phyloP scores from a whole-genome alignment of 1,140 invertebrate species.

The Drosophila seguyi region DNA sequence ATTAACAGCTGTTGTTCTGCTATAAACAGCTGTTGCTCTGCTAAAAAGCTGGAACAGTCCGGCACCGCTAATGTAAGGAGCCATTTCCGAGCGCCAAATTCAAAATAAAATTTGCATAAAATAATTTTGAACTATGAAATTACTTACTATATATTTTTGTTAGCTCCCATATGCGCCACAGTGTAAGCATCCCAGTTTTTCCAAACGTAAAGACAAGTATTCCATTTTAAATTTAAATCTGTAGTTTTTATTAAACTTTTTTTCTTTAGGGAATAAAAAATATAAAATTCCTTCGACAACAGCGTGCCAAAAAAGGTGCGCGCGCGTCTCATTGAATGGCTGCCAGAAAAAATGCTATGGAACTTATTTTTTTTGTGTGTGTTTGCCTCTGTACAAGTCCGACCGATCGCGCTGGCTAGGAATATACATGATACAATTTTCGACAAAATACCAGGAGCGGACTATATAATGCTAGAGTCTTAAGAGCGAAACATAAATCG shows the following conservation, averaged over 20 bases:
- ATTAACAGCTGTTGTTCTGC: constrained; percentile 28
- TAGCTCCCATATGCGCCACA: too few species aligned
- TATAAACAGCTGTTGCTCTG: background rate
- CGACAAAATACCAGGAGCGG: constrained; percentile 49
- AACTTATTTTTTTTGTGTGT: constrained; percentile 30
- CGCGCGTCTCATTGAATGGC: constrained; percentile 73
- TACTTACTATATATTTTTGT: too few species aligned
- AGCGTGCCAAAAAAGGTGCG: constrained; percentile 72
- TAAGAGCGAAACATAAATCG: constrained; percentile 35
- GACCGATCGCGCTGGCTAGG: constrained; percentile 49
- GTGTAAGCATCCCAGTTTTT: background rate
- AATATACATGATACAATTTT: constrained; percentile 44
- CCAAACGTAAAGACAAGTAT: background rate
- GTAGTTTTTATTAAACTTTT: constrained; percentile 84
- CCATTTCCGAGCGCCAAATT: too few species aligned
- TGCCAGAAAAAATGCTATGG: constrained; percentile 81
- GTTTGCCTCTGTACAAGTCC: constrained; percentile 74
- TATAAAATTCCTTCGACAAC: constrained; percentile 83
- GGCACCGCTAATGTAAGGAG: background rate
- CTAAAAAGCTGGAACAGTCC: background rate
- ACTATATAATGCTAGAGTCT: constrained; percentile 37
- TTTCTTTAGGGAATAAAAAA: constrained; percentile 85
- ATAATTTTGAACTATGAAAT: too few species aligned
- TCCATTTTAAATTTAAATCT: constrained; percentile 57
- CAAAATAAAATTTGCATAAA: too few species aligned